These are phyloP conservation scores for Candidula unifasciata DNA, from an alignment of 2,888 invertebrate genomes.

Conservation along the genomic window DNA sequence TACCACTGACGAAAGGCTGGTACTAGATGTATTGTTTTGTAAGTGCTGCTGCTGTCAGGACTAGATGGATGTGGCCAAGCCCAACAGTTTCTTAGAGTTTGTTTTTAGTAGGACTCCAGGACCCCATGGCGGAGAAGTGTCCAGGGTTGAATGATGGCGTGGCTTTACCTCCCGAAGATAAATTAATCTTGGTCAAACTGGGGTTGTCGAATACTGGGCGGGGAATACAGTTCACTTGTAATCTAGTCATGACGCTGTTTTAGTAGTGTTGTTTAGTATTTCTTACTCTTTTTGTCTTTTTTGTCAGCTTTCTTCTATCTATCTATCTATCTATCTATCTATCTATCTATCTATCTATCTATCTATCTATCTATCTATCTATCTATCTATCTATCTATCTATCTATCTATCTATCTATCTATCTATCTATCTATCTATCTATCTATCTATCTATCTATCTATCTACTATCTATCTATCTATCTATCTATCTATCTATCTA, in stretches of 20 bases:
- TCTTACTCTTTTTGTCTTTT: not conserved
- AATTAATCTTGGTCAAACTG: not conserved
- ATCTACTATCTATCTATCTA: too few relatives aligned
- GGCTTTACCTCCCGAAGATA: not conserved
- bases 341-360: too few relatives aligned
- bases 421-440: too few relatives aligned
- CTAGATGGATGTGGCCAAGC: not conserved
- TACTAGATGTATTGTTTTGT: not conserved
- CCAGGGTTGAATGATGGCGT: constrained; percentile 26
- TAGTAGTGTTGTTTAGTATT: not conserved
- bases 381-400: too few relatives aligned
- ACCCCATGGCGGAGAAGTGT: not conserved
- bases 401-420: too few relatives aligned
- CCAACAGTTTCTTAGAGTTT: not conserved
- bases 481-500: too few relatives aligned
- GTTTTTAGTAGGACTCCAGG: not conserved
- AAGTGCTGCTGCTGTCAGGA: not conserved
- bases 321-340: too few relatives aligned
- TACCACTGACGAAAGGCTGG: not conserved
- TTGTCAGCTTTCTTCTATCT: not conserved
- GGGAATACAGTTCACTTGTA: not conserved
- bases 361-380: too few relatives aligned
- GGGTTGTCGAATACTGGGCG: not conserved
- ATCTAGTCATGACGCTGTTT: not conserved
- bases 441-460: too few relatives aligned